A percentile compares a stretch with the other conserved stretches of the same genome.
Conservation (phyloP, 2,113 vertebrate genomes). For the Dasypus novemcinctus region DNA sequence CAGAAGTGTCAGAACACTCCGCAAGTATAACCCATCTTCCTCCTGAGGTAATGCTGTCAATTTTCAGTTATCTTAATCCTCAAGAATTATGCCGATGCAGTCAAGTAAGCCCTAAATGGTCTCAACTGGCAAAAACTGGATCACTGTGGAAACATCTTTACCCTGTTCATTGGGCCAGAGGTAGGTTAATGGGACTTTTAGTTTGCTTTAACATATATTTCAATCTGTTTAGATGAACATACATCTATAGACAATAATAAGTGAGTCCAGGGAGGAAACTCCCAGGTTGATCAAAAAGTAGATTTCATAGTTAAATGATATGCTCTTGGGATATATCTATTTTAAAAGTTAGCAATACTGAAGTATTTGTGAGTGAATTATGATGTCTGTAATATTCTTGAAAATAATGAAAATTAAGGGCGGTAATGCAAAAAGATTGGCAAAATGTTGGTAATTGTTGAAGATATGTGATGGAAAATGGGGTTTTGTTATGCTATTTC, state of each 20-base stretch:
- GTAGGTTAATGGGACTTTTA: constrained; percentile 79
- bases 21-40: constrained; percentile 91
- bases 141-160: constrained; percentile 97
- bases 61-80: constrained; percentile 93
- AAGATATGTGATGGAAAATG: neutral
- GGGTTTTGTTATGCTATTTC: neutral
- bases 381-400: neutral
- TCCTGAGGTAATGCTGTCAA: constrained; percentile 93
- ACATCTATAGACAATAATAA: neutral
- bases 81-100: constrained; percentile 93
- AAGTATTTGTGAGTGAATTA: neutral
- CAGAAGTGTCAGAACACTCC: constrained; percentile 79
- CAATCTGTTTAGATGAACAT: neutral
- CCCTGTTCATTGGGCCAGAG: constrained; percentile 96
- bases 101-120: constrained; percentile 94
- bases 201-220: constrained; percentile 37
- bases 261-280: neutral
- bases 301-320: neutral
- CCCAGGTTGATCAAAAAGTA: neutral
- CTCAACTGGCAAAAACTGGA: constrained; percentile 91
- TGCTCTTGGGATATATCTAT: neutral
- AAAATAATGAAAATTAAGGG: neutral
- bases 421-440: neutral
- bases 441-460: constrained; percentile 23
- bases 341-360: neutral